phyloP scores from a whole-genome alignment of 2,113 vertebrate species.

The Oreochromis spilurus region DNA sequence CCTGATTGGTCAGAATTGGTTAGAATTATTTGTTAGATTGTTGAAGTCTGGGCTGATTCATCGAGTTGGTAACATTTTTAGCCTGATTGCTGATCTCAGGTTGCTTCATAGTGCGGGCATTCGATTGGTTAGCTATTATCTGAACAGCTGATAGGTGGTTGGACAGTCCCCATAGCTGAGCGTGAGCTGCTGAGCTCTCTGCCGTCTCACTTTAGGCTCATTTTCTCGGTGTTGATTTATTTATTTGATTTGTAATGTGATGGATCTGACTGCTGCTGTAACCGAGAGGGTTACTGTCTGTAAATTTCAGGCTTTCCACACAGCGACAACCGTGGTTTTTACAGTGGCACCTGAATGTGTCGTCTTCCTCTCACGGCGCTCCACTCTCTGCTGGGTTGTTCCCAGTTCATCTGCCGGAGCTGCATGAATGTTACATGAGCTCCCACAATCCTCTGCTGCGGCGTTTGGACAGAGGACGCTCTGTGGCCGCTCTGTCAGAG shows the following conservation, averaged over 20 bases:
- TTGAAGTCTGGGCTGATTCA: neutral
- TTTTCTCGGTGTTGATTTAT: neutral
- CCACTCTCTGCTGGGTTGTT: neutral
- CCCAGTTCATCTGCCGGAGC: neutral
- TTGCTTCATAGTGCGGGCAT: neutral
- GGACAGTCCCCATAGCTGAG: neutral
- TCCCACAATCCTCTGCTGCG: conserved; percentile 20
- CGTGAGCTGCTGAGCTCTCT: neutral
- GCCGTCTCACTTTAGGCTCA: neutral
- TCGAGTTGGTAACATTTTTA: neutral
- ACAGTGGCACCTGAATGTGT: neutral
- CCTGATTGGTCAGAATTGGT: neutral
- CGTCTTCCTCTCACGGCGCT: fast-evolving
- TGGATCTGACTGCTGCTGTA: neutral
- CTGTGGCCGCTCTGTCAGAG: neutral
- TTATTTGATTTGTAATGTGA: neutral
- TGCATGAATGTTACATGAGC: neutral
- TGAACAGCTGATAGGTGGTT: fast-evolving
- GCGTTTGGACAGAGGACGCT: neutral
- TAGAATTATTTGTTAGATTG: neutral
- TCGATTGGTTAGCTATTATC: neutral
- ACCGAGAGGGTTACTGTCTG: neutral
- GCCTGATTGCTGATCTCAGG: neutral
- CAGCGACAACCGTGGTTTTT: neutral
- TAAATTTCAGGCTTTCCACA: neutral